A percentile compares a stretch with the other conserved stretches of the same genome.
Evolutionary conservation across 2,113 vertebrate species (phyloP).

Genomic region (Syngnathus scovelli): DNA sequence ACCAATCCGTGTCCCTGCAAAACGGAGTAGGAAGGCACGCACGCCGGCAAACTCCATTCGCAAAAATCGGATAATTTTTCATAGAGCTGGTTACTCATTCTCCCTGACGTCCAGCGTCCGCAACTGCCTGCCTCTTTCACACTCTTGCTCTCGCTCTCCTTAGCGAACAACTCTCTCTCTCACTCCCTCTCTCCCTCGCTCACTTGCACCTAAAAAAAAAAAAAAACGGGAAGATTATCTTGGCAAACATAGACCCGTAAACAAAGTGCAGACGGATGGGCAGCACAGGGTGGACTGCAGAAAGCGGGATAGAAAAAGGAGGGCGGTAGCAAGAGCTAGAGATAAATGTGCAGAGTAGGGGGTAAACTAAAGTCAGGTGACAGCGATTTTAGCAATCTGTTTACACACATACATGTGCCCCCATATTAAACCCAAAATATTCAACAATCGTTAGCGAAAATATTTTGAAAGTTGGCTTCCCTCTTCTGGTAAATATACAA

Average conservation of each 20-base stretch:
- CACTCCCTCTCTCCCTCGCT: constrained; percentile 29
- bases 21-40: neutral
- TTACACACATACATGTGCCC: constrained; percentile 30
- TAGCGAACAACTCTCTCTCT: constrained; percentile 4
- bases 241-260: constrained; percentile 71
- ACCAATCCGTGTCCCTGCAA: neutral
- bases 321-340: constrained; percentile 2
- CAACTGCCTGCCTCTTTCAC: constrained; percentile 54
- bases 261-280: constrained; percentile 69
- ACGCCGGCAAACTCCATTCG: constrained; percentile 22
- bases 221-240: constrained; percentile 68
- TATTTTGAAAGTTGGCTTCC: neutral
- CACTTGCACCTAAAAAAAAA: constrained; percentile 51
- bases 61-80: constrained; percentile 28
- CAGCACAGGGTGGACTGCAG: constrained; percentile 57
- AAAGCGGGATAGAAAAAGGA: constrained; percentile 11
- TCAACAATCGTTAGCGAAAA: neutral
- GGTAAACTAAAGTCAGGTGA: constrained; percentile 8
- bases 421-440: neutral
- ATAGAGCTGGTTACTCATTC: constrained; percentile 43
- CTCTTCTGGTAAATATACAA: neutral
- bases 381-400: constrained; percentile 45
- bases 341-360: too few relatives aligned
- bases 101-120: constrained; percentile 48
- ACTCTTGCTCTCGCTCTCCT: constrained; percentile 24